These are phyloP conservation scores for Timema cristinae DNA, from an alignment of 2,888 invertebrate species.

Conservation along the genomic window DNA sequence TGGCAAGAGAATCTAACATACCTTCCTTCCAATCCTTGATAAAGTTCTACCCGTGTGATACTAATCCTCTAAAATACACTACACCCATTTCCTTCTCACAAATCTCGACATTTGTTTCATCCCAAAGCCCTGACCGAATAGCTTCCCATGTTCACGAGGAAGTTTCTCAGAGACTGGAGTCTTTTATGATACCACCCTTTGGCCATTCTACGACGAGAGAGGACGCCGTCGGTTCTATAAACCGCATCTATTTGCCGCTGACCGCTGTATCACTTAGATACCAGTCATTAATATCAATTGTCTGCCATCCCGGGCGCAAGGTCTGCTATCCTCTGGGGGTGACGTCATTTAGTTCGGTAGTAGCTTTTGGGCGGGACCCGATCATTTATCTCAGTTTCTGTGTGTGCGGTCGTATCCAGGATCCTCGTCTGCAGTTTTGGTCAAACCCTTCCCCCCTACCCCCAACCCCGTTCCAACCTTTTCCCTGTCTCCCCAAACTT, in stretches of 20 bases:
- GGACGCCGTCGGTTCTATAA: background rate
- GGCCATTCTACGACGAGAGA: background rate
- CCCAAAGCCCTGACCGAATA: too few species aligned
- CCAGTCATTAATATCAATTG: slow-evolving; percentile 31
- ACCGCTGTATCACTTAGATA: slow-evolving; percentile 28
- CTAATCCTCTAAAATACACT: slow-evolving; percentile 2
- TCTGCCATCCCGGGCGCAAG: slow-evolving; percentile 10
- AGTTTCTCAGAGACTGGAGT: too few species aligned
- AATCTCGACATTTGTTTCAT: too few species aligned
- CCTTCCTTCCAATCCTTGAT: background rate
- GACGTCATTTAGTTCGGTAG: too few species aligned
- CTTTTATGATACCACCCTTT: too few species aligned
- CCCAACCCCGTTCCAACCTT: background rate
- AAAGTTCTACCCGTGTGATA: background rate
- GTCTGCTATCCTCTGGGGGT: background rate
- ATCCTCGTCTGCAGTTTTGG: too few species aligned
- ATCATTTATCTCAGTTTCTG: too few species aligned
- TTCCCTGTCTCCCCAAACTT: background rate
- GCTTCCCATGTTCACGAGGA: too few species aligned
- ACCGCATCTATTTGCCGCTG: slow-evolving; percentile 17
- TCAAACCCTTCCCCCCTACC: background rate
- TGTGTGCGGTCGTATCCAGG: too few species aligned
- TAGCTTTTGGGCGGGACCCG: too few species aligned
- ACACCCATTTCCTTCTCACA: background rate
- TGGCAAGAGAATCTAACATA: too few species aligned